Conservation (phyloP, 1,140 invertebrate species). For the Thalassaphorura encarpata region DNA sequence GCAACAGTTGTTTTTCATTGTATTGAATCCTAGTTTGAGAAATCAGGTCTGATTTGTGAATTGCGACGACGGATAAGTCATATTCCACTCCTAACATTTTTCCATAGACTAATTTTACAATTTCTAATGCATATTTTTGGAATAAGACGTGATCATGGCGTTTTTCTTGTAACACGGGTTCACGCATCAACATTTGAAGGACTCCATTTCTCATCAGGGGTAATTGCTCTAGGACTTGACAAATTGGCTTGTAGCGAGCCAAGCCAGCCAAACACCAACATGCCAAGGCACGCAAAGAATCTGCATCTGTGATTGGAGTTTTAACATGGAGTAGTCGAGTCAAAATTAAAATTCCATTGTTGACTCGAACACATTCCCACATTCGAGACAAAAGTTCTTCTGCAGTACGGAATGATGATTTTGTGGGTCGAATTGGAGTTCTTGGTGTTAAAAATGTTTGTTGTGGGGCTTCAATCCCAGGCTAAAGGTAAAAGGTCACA, state of each 20-base stretch:
- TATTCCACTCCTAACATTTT: conserved; percentile 2
- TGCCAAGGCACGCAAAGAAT: conserved; percentile 80
- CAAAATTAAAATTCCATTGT: conserved; percentile 38
- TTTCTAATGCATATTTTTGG: conserved; percentile 84
- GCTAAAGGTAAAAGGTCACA: no score
- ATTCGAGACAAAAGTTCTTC: conserved; percentile 57
- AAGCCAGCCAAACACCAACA: conserved; percentile 85
- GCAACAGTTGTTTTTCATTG: conserved; percentile 82
- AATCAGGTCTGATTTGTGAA: conserved; percentile 62
- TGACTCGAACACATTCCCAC: conserved; percentile 76
- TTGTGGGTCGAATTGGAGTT: background rate
- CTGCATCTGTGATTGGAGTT: conserved; percentile 91
- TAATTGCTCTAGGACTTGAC: conserved; percentile 92
- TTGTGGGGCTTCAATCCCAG: no score
- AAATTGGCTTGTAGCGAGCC: conserved; percentile 71
- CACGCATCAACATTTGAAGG: conserved; percentile 82
- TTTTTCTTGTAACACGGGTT: conserved; percentile 89
- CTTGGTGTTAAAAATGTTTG: no score
- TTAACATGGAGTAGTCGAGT: conserved; percentile 74
- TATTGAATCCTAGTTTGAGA: conserved; percentile 41
- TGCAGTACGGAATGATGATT: background rate
- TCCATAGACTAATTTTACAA: conserved; percentile 83
- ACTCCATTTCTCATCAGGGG: conserved; percentile 88
- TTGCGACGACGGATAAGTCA: background rate
- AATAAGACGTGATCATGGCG: conserved; percentile 89